phyloP scores from a whole-genome alignment of 1,140 invertebrate species.

The Lepidurus apus region DNA sequence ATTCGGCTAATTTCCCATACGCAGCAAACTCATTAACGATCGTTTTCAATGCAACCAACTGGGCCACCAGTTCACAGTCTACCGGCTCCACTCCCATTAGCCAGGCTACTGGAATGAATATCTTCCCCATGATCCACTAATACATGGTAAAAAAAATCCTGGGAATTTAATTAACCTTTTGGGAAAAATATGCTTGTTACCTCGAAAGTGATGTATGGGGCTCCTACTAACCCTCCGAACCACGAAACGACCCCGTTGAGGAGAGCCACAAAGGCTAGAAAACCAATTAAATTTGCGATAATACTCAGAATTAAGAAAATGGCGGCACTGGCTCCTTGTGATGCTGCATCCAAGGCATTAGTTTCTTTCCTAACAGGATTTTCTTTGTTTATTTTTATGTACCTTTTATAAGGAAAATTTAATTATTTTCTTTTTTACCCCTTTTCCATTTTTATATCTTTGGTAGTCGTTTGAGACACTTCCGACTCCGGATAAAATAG shows the following conservation, averaged over 20 bases:
- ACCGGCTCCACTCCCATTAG: constrained; percentile 71
- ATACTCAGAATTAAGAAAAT: constrained; percentile 62
- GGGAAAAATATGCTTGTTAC: constrained; percentile 41
- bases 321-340: constrained; percentile 66
- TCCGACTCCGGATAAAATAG: constrained; percentile 85
- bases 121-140: constrained; percentile 71
- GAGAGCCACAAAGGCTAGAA: constrained; percentile 78
- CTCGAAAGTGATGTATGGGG: constrained; percentile 48
- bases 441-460: constrained; percentile 50
- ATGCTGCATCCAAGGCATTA: constrained; percentile 80
- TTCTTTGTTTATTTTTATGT: background rate
- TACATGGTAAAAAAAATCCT: constrained; percentile 40
- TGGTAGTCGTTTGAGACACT: constrained; percentile 60
- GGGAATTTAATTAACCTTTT: background rate
- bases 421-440: constrained; percentile 38
- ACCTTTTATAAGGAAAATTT: background rate
- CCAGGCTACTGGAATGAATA: constrained; percentile 79
- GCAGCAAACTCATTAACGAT: constrained; percentile 89
- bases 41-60: constrained; percentile 79
- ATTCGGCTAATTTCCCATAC: constrained; percentile 66
- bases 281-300: constrained; percentile 84
- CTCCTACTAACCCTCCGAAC: constrained; percentile 68
- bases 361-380: constrained; percentile 60
- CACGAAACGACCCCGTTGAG: constrained; percentile 72
- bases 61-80: constrained; percentile 69